A percentile compares a stretch with the other conserved stretches of the same genome.
These are phyloP conservation scores for Odontomyia ornata DNA, from an alignment of 2,888 invertebrate species.

Conservation along the genomic window DNA sequence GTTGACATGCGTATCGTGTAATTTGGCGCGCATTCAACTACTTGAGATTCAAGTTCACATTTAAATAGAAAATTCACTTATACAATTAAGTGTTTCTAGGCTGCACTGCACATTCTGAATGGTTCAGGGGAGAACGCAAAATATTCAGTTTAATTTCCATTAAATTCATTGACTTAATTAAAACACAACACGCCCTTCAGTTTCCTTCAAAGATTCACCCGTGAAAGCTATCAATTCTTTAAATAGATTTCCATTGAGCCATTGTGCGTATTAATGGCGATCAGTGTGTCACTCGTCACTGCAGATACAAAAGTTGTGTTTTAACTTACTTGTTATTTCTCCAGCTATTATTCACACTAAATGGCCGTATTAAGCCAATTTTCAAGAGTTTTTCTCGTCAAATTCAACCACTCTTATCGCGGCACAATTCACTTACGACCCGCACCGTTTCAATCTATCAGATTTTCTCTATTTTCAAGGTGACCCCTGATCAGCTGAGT, in stretches of 20 bases:
- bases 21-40: constrained; percentile 14
- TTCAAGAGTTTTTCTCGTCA: neutral
- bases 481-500: constrained; percentile 40
- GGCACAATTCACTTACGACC: neutral
- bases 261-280: neutral
- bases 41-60: neutral
- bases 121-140: no score
- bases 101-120: no score
- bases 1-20: neutral
- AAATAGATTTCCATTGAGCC: neutral
- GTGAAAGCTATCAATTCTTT: no score
- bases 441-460: constrained; percentile 22
- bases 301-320: neutral
- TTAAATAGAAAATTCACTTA: neutral
- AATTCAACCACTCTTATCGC: constrained; percentile 14
- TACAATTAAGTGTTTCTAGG: neutral
- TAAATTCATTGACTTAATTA: no score
- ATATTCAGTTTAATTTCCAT: no score
- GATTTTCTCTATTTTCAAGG: constrained; percentile 41
- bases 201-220: no score
- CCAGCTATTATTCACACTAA: neutral
- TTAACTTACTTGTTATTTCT: constrained; percentile 33
- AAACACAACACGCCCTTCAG: no score
- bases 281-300: neutral
- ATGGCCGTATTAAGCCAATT: neutral